Conservation (phyloP, 2,113 vertebrate genomes). For the Ibidorhyncha struthersii region DNA sequence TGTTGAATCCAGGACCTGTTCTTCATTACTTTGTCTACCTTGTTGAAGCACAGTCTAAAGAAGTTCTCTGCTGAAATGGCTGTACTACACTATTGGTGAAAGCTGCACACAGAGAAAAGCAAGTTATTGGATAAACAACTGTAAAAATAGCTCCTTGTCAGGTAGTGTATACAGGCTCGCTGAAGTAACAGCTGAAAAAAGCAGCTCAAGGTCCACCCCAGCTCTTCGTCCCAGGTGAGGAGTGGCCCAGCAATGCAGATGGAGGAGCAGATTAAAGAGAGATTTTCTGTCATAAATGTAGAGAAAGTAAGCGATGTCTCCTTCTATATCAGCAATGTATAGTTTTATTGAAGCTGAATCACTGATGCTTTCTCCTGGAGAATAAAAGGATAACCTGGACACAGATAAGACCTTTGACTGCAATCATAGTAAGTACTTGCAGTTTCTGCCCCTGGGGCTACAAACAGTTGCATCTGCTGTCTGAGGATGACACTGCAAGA, state of each 20-base stretch:
- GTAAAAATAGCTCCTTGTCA: background rate
- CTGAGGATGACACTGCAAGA: background rate
- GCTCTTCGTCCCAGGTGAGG: background rate
- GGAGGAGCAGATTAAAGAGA: background rate
- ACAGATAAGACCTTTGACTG: conserved; percentile 15
- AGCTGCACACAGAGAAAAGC: background rate
- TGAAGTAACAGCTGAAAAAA: background rate
- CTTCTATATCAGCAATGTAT: background rate
- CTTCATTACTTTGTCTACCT: background rate
- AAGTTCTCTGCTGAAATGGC: background rate
- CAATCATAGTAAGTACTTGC: background rate
- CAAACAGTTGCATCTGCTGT: background rate
- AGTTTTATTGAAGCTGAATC: background rate
- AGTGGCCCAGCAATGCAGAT: background rate
- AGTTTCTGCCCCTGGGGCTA: background rate
- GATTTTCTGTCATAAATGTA: background rate
- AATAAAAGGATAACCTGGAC: background rate
- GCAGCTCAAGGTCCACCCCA: background rate
- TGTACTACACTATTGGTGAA: background rate
- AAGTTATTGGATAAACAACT: background rate
- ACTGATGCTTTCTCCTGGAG: background rate
- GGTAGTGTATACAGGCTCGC: background rate
- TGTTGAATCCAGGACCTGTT: background rate
- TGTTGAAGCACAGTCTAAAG: background rate
- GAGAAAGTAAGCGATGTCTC: background rate